Evolutionary conservation across 2,797 vertebrate genomes (phyloP), one percentile per base, ranked within the genome.

Genomic region (Hoplostethus mediterraneus): DNA sequence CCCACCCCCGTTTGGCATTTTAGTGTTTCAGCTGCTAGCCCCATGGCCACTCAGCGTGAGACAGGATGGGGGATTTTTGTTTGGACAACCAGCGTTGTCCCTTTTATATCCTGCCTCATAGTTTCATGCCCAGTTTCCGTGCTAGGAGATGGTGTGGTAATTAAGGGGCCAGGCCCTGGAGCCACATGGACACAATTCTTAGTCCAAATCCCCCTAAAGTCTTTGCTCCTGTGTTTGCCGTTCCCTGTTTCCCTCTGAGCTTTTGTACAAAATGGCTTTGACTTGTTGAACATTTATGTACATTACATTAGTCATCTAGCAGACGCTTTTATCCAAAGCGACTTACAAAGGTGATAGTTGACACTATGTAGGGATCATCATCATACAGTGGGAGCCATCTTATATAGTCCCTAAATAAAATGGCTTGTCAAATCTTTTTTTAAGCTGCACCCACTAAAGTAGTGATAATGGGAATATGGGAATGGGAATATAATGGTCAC

Each of bases 1-100:
- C 73, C 83, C 77, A 53, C 83, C 89, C 86, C 73, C 36, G 1
- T 73, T 63, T 83, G 87, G 55, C 75, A 89, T 89, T 87, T 81
- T 49, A 49, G 74, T 81, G 59, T 86, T 84, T 91, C 88, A 91
- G 92, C 89, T 92, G 87, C 68, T 53, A 71, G 67, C 75, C 68
- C 45, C 59, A 73, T 49, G 38, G 73, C 56, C 62, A 42, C 82
- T 52, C 72, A 38, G 85, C 78, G 58, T 51, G 74, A 57, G 71
- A 79, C 72, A 69, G 82, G 83, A 82, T 72, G 40, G 61, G 0
- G 60, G 31, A 48, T 77, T 78, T 53, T 51, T 73, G 56, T 68
- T 66, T 36, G 30, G n/a, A 38, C 61, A 72, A 14, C 49, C 49
- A 42, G 17, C 52, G 17, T 44, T 31, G 44, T 71, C 45, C 28